Base-by-base conservation (phyloP, 2,113 vertebrate genomes). In the zebrafish (Danio rerio) region DNA sequence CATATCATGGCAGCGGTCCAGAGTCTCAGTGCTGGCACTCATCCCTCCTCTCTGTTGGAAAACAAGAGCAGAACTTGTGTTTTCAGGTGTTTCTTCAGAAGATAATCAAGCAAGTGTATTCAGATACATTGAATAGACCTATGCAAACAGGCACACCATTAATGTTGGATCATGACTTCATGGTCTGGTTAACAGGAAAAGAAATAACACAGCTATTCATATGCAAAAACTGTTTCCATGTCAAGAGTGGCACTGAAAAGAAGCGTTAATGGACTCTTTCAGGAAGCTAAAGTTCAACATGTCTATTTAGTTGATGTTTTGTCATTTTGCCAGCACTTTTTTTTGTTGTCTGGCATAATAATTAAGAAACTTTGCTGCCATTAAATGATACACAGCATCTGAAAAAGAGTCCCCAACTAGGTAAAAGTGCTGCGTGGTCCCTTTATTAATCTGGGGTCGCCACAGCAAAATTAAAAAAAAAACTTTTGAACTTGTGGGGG, bases 21-120 rank as follows among this genome's bases (percentile, higher is more conserved):
- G 81, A 58, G 94, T 92, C 89, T 99, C 97, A 50, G 94, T 92
- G 71, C 96, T 97, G 81, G 95, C 94, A 0, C 92, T 94, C 89
- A 93, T 94, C 80, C 97, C 97, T 84, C 94, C 96, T 93, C 96
- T 94, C 89, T 96, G 94, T 71, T 55, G 5, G 20, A 66, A 40
- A n/a, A 71, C 18, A 62, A 21, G 7, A 10, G 40, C 45, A 53
- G 10, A 66, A 69, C 4, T 13, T 55, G 13, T 16, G 59, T n/a
- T 71, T 43, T 81, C 49, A 85, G 55, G 16, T 18, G 11, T 20
- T 43, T 18, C 53, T 58, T 13, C 55, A 18, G 16, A 75, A 6
- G 31, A 6, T 59, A 21, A 20, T 9, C 45, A 45, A 49, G 66
- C n/a, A 70, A 45, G 6, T 59, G 42, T n/a, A 9, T 59, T 4